These are phyloP conservation scores for Sphaeridia pumilis DNA, from an alignment of 2,888 invertebrate genomes.

Conservation along the genomic window DNA sequence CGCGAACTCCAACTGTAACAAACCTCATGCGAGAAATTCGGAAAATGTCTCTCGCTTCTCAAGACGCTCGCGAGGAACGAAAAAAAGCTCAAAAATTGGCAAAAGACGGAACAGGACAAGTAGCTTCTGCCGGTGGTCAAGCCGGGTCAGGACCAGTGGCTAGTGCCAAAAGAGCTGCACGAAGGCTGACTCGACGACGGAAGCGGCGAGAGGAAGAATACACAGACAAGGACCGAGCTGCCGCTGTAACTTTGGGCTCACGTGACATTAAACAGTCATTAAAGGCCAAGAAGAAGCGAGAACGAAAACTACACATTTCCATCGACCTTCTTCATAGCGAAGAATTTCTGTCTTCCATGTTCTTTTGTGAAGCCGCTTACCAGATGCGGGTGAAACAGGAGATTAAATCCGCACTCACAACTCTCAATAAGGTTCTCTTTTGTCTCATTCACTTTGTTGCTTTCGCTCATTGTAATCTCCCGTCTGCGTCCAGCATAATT, in stretches of 20 bases:
- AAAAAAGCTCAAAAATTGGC: conserved; percentile 14
- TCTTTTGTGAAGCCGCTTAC: conserved; percentile 30
- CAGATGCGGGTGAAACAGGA: conserved; percentile 32
- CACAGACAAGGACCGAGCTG: conserved; percentile 81
- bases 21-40: conserved; percentile 31
- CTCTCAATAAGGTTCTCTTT: conserved; percentile 19
- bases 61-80: conserved; percentile 30
- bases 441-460: neutral
- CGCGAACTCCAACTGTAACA: conserved; percentile 6
- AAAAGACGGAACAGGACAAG: neutral
- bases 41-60: conserved; percentile 35
- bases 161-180: conserved; percentile 16
- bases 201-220: conserved; percentile 57
- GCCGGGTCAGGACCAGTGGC: neutral
- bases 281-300: conserved; percentile 64
- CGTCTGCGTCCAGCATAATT: neutral
- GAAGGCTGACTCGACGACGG: conserved; percentile 13
- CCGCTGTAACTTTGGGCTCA: conserved; percentile 74
- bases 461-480: neutral
- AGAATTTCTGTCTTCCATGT: conserved; percentile 32
- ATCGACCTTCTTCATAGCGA: conserved; percentile 31
- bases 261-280: conserved; percentile 76
- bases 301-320: conserved; percentile 53
- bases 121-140: conserved; percentile 3
- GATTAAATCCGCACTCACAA: conserved; percentile 25